Conservation (phyloP, 2,113 vertebrate species). For the Pavo muticus region DNA sequence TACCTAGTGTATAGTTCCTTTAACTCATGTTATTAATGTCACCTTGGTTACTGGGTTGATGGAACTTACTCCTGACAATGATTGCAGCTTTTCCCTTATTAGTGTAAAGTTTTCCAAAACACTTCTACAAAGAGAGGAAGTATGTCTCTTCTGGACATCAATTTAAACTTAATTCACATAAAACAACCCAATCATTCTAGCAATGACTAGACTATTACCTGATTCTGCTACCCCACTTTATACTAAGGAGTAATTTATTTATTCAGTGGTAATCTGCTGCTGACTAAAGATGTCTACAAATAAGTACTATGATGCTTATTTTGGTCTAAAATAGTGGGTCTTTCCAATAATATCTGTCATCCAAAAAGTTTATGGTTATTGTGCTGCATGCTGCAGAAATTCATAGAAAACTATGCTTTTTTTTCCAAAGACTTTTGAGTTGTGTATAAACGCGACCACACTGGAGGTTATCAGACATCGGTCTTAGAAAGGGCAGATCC, state of each 20-base stretch:
- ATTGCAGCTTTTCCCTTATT: constrained; percentile 37
- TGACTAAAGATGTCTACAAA: neutral
- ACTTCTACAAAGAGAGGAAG: neutral
- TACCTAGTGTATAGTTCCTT: neutral
- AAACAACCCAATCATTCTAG: neutral
- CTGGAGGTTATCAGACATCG: neutral
- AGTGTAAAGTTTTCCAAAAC: constrained; percentile 26
- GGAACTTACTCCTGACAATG: neutral
- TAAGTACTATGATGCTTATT: neutral
- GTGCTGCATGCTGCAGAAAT: neutral
- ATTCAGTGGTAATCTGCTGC: neutral
- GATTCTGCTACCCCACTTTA: constrained; percentile 10
- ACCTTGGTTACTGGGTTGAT: constrained; percentile 45
- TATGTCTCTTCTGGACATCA: constrained; percentile 12
- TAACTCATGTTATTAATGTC: constrained; percentile 43
- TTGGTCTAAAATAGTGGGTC: neutral
- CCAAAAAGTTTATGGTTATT: neutral
- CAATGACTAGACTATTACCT: neutral
- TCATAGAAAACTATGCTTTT: neutral
- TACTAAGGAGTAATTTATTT: neutral
- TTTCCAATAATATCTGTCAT: neutral
- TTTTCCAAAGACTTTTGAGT: neutral
- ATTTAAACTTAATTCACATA: constrained; percentile 1
- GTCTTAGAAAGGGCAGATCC: neutral
- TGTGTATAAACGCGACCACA: neutral